phyloP scores from a whole-genome alignment of 2,113 vertebrate genomes.

The Aptenodytes forsteri region DNA sequence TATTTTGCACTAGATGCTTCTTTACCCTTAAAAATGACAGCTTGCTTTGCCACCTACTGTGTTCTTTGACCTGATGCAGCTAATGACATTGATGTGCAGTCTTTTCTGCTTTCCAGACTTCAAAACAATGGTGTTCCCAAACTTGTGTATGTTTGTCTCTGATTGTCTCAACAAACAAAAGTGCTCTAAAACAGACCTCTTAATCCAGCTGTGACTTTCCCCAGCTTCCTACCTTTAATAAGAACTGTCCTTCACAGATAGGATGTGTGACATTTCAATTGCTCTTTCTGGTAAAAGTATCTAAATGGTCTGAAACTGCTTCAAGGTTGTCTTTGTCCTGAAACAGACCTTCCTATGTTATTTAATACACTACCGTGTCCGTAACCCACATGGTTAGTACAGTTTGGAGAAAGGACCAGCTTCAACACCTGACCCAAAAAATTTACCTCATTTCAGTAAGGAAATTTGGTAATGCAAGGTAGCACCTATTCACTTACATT shows the following conservation, averaged over 20 bases:
- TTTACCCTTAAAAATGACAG: not conserved
- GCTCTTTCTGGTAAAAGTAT: not conserved
- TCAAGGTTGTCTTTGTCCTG: not conserved
- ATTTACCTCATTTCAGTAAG: too few relatives aligned
- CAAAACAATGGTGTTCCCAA: not conserved
- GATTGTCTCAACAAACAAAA: not conserved
- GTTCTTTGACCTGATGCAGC: not conserved
- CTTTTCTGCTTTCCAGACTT: not conserved
- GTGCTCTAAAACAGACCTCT: not conserved
- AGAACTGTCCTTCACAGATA: not conserved
- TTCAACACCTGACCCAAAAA: not conserved
- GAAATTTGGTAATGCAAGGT: not conserved
- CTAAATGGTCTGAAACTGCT: not conserved
- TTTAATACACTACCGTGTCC: too few relatives aligned
- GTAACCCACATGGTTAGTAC: too few relatives aligned
- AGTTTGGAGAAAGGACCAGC: not conserved
- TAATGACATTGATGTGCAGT: accelerated
- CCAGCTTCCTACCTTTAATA: not conserved
- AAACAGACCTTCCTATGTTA: not conserved
- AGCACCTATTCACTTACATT: accelerated
- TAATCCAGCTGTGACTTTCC: not conserved
- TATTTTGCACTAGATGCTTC: not conserved
- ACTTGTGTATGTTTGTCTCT: not conserved
- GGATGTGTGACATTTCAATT: not conserved
- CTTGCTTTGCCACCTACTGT: not conserved